Conservation (phyloP, 2,797 vertebrate genomes). For the Ptychadena robeensis region DNA sequence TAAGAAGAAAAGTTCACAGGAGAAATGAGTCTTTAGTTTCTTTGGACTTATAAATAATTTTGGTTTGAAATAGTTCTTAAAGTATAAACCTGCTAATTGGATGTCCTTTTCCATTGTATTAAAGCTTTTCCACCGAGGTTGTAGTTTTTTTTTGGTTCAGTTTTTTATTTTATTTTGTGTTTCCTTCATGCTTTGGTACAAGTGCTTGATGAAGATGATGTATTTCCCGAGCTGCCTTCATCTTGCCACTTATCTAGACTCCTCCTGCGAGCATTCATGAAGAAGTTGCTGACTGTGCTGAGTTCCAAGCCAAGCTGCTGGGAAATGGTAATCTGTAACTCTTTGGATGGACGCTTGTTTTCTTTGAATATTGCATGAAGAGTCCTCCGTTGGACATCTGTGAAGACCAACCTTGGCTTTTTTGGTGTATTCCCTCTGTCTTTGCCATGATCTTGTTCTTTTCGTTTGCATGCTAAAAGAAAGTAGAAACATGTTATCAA, state of each 20-base stretch:
- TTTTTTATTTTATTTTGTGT: conserved; percentile 61
- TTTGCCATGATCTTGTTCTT: conserved; percentile 93
- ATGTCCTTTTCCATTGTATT: conserved; percentile 88
- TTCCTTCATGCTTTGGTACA: conserved; percentile 98
- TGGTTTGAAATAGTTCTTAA: conserved; percentile 80
- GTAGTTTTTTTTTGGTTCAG: conserved; percentile 82
- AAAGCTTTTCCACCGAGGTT: conserved; percentile 99
- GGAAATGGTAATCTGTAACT: conserved; percentile 97
- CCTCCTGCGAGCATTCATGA: conserved; percentile 97
- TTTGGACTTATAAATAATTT: conserved; percentile 99
- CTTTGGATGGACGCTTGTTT: conserved; percentile 99
- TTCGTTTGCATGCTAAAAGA: conserved; percentile 93
- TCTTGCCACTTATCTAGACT: conserved; percentile 99
- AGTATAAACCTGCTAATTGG: conserved; percentile 87
- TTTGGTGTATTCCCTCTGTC: conserved; percentile 91
- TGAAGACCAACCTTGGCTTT: conserved; percentile 97
- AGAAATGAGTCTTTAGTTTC: conserved; percentile 99
- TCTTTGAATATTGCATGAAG: conserved; percentile 99
- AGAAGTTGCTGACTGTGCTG: conserved; percentile 99
- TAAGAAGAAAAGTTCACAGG: conserved; percentile 86
- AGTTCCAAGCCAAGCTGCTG: conserved; percentile 98
- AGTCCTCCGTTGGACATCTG: conserved; percentile 97
- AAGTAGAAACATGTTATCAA: conserved; percentile 43
- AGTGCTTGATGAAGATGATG: conserved; percentile 87
- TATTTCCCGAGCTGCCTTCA: conserved; percentile 88